Conservation (phyloP, 2,888 invertebrate genomes). For the Melikaiella ostensackeni region DNA sequence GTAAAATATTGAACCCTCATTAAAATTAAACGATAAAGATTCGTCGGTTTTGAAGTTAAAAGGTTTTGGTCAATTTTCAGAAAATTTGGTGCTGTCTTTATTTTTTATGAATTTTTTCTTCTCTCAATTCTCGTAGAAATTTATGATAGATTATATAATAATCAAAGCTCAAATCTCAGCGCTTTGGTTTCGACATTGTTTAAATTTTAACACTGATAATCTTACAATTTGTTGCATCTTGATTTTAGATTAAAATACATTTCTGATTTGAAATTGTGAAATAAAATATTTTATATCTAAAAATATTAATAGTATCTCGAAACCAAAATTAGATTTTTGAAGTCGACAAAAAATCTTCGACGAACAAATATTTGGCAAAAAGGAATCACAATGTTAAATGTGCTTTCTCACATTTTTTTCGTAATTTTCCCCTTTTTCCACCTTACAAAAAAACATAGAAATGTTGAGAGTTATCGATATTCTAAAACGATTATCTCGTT, state of each 20-base stretch:
- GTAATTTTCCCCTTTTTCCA: not conserved
- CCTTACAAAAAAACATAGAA: not conserved
- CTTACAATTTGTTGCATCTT: too few relatives aligned
- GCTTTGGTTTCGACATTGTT: not conserved
- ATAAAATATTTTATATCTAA: not conserved
- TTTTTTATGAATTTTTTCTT: not conserved
- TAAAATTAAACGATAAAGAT: not conserved
- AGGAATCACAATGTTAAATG: not conserved
- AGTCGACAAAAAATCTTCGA: not conserved
- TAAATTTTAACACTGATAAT: not conserved
- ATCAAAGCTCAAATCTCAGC: not conserved
- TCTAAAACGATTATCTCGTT: not conserved
- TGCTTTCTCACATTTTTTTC: not conserved
- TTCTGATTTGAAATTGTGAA: not conserved
- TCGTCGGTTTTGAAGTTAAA: not conserved
- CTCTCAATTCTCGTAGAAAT: not conserved
- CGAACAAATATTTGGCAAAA: not conserved
- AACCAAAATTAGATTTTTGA: not conserved
- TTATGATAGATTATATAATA: not conserved
- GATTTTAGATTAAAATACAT: not conserved
- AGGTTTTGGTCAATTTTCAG: not conserved
- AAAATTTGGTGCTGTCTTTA: not conserved
- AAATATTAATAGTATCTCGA: not conserved
- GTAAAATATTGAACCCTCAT: not conserved
- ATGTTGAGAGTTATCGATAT: not conserved